Evolutionary conservation across 1,140 invertebrate genomes (phyloP).

Genomic region (Calephelis virginiensis): DNA sequence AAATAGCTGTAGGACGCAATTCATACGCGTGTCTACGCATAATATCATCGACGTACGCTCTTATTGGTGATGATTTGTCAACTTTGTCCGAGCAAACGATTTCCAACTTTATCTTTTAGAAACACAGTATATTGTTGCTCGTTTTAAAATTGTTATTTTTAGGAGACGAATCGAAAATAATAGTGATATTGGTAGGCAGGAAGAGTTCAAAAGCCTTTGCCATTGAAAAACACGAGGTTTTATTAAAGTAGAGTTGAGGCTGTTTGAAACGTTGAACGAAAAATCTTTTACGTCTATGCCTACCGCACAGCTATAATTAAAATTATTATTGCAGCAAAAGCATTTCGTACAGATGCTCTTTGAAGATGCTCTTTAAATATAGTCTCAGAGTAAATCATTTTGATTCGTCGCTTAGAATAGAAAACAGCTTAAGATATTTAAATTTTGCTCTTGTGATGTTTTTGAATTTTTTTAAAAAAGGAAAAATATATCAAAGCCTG

Average conservation of each 20-base stretch:
- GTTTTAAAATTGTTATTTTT: constrained; percentile 3
- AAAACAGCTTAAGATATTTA: too few relatives aligned
- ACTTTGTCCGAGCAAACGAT: constrained; percentile 38
- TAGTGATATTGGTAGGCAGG: constrained; percentile 13
- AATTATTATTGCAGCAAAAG: too few relatives aligned
- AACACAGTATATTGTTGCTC: constrained; percentile 24
- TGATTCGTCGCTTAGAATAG: too few relatives aligned
- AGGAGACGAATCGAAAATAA: constrained; percentile 12
- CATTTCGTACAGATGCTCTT: too few relatives aligned
- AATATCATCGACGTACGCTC: constrained; percentile 64
- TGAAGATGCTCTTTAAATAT: too few relatives aligned
- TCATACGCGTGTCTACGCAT: constrained; percentile 64
- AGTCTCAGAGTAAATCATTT: too few relatives aligned
- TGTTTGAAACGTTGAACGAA: neutral
- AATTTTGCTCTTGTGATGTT: too few relatives aligned
- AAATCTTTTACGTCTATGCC: neutral
- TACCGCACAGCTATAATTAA: too few relatives aligned
- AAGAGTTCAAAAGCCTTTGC: constrained; percentile 15
- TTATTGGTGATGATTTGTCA: constrained; percentile 69
- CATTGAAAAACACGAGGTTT: constrained; percentile 13
- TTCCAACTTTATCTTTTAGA: constrained; percentile 29
- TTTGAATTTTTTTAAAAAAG: too few relatives aligned
- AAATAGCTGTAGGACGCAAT: constrained; percentile 42
- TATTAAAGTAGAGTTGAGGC: neutral
- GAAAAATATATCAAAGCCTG: too few relatives aligned